Evolutionary conservation across 2,888 invertebrate species (phyloP), one percentile per base, ranked within the genome.

Genomic region (Encarsia formosa): DNA sequence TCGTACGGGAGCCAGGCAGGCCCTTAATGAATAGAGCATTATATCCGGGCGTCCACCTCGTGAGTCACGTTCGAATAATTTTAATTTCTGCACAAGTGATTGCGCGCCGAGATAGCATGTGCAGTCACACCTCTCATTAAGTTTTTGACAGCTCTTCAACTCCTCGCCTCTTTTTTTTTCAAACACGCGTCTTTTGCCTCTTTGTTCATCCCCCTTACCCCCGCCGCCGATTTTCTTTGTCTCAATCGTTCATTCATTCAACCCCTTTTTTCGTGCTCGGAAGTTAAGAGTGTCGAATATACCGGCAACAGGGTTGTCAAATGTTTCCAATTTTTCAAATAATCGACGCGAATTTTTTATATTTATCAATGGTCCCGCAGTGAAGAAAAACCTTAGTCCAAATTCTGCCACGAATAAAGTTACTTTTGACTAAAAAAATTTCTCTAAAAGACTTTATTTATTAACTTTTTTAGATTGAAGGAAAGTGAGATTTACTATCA

Each of bases 101-200:
- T 55, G 49, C 52, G 26, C 51, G 52, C 51, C 38, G 18, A 40
- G 24, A 32, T 38, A 71, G 70, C 73, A 73, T 73, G 73, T 73
- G 72, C 68, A 71, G 73, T 73, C 71, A 72, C 72, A 73, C 73
- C 73, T 73, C 73, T 73, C 73, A 71, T 73, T 73, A 73, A 65
- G 68, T 73, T 73, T 73, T 73, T 73, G 73, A 73, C 73, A 73
- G 72, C 34, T 35, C 41, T 29, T 23, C 16, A 52, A 53, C 40
- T 64, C 60, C 61, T 59, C 15, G 29, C 29, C 19, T 15, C 20
- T 26, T 13, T 11, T 35, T 24, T 32, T 47, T 23, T 24, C 20
- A 29, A 20, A 5, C 40, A 9, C 24, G 23, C 22, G 32, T 15
- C 3, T 3, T 20, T 2, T 13, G 15, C n/a, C 31, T 34, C 19